Base-by-base conservation (phyloP, 1,140 invertebrate species). In the Heliconius nattereri region DNA sequence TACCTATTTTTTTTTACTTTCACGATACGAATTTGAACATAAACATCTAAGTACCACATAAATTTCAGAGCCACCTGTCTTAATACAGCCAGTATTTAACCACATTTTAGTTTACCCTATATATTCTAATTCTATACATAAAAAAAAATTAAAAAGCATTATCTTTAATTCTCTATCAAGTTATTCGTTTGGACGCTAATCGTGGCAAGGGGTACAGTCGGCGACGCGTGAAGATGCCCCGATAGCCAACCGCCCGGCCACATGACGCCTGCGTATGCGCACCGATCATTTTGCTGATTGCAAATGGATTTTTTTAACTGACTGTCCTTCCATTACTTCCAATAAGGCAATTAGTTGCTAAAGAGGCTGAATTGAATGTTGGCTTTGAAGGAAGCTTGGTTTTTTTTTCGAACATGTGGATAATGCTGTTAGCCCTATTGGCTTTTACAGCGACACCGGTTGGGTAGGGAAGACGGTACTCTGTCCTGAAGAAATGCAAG, bases 211-310 rank as follows among this genome's bases (percentile, higher is more conserved):
- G 85, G 85, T 83, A 85, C 77, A 78, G 57, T 73, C 87, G 85
- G 73, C 86, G 81, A 86, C 84, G 90, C 91, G 90, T 91, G 89
- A 92, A 92, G 91, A 92, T 92, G 70, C 82, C 83, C 83, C 79
- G 91, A 92, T 92, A 92, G 82, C 80, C 85, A 88, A 90, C 88
- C 86, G 89, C 81, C 87, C 73, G 76, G 84, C 89, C 91, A 90
- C 85, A 92, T 92, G 91, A 86, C 90, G 87, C 85, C 49, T 82
- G 81, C 79, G 82, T 83, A 78, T 66, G 76, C 77, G 72, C 80
- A 81, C 60, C 78, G 75, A 83, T 79, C 81, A 79, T 79, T 76
- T 81, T 78, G 80, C 76, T 60, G 82, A 83, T 83, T 78, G 80
- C 77, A 78, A 79, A 78, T 83, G 78, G 77, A 75, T 81, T 81